Conservation (phyloP, 2,888 invertebrate genomes). For the Frankliniella intonsa region DNA sequence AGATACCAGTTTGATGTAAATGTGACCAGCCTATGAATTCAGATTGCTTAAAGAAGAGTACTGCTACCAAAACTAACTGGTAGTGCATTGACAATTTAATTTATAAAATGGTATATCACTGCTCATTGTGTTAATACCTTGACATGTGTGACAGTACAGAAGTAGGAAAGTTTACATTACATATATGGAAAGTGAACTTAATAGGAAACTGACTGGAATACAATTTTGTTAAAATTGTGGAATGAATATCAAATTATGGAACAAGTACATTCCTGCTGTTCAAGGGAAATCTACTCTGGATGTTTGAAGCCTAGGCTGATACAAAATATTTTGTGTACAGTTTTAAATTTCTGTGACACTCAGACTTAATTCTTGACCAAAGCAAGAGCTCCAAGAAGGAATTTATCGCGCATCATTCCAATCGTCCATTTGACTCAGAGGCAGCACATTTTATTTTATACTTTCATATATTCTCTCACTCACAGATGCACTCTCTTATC, state of each 20-base stretch:
- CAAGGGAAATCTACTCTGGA: neutral
- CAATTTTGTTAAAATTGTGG: neutral
- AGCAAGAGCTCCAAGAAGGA: neutral
- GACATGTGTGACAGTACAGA: too few relatives aligned
- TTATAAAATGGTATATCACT: too few relatives aligned
- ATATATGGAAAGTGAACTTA: too few relatives aligned
- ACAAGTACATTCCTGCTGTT: neutral
- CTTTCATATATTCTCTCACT: neutral
- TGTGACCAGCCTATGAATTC: too few relatives aligned
- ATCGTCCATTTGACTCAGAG: neutral
- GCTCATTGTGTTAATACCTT: too few relatives aligned
- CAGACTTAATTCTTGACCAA: conserved; percentile 1
- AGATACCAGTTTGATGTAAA: too few relatives aligned
- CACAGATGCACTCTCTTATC: neutral
- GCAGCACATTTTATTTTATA: neutral
- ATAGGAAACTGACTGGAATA: too few relatives aligned
- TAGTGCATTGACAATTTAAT: too few relatives aligned
- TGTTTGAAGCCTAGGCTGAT: too few relatives aligned
- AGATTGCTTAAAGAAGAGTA: too few relatives aligned
- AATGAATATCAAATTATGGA: neutral
- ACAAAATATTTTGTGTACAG: neutral
- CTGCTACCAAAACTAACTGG: too few relatives aligned
- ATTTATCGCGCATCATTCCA: neutral
- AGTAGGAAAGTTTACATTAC: too few relatives aligned
- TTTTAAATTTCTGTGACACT: neutral